Evolutionary conservation across 2,113 vertebrate genomes (phyloP).

Genomic region (Ictalurus punctatus): DNA sequence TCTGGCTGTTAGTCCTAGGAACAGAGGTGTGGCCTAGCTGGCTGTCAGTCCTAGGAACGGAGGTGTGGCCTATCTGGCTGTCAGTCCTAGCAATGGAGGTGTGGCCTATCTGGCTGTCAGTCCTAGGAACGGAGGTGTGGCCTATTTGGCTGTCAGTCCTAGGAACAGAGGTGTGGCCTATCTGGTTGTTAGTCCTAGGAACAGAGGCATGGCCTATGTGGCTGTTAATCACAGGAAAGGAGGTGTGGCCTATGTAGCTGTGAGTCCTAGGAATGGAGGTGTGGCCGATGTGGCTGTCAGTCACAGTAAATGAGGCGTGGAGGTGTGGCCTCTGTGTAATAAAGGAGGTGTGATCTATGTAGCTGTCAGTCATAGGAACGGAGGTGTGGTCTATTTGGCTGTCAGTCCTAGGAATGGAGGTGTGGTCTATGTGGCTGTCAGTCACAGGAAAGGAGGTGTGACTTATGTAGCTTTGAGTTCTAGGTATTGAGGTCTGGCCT

Average conservation of each 20-base stretch:
- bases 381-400: background rate
- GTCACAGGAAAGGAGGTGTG: no score
- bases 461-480: background rate
- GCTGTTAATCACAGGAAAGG: background rate
- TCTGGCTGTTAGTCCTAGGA: background rate
- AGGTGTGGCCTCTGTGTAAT: background rate
- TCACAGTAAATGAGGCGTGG: background rate
- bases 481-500: background rate
- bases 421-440: background rate
- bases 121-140: background rate
- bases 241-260: background rate
- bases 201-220: background rate
- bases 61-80: background rate
- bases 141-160: background rate
- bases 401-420: background rate
- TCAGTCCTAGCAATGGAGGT: no score
- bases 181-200: background rate
- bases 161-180: background rate
- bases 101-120: background rate
- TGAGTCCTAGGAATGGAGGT: background rate
- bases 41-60: background rate
- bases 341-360: background rate
- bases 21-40: background rate
- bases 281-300: background rate
- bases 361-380: no score